Base-by-base conservation (phyloP, 2,113 vertebrate genomes). In the Delphinus delphis region DNA sequence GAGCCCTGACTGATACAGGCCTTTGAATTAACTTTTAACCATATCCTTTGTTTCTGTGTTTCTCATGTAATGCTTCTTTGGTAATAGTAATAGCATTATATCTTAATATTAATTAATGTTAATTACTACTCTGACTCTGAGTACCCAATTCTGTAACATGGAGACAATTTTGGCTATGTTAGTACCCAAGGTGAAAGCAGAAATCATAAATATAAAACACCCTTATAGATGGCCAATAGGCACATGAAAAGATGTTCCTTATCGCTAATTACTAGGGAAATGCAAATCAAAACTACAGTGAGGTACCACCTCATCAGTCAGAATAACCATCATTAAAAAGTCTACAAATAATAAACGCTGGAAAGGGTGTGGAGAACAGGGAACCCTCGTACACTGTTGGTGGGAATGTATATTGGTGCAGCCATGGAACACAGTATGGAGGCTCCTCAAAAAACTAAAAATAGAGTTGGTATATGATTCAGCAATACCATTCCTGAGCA, bases 61-160 rank as follows among this genome's bases (percentile, higher is more conserved):
- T 88, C 12, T 80, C 44, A 15, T 33, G 28, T 28, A 84, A 55
- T 65, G 6, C 14, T 71, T 65, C 70, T 84, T 85, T 91, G 12
- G 55, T 47, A 65, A 58, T 81, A 94, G 17, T 68, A 77, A 76
- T 74, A 74, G 25, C 44, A 31, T 41, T 44, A 67, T 62, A 62
- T 23, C 10, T 77, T 96, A 77, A 71, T 91, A 92, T 62, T 50
- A 84, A 15, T 80, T 92, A 79, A 77, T 71, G 67, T 74, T 85
- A 89, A 81, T 88, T 93, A 55, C 28, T 73, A 10, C 33, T 31
- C 67, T 79, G 23, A 74, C 3, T 68, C 17, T 88, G 36, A 85
- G 13, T 62, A 36, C 5, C 25, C 50, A 80, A 26, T 79, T 90
- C 76, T 95, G 5, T 73, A 71, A 38, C 28, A 41, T 44, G 26